Percentiles rank a stretch among this genome's conserved stretches.
These are phyloP conservation scores for Cettia cetti DNA, from an alignment of 2,113 vertebrate species.

Conservation along the genomic window DNA sequence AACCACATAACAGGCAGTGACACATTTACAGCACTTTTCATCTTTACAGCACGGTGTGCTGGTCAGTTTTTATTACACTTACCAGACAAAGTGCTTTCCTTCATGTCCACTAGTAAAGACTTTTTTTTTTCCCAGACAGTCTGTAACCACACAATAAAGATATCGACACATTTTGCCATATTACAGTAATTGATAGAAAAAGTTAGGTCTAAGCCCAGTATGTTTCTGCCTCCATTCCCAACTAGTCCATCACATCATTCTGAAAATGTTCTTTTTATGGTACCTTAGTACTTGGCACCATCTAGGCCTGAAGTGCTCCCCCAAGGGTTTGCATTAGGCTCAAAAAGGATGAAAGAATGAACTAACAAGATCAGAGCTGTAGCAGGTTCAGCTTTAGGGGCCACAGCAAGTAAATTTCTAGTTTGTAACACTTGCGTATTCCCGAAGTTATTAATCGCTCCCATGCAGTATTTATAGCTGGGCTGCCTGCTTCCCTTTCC, in stretches of 20 bases:
- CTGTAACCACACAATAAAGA: neutral
- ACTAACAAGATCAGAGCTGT: constrained; percentile 24
- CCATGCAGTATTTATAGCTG: neutral
- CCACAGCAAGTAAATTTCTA: constrained; percentile 23
- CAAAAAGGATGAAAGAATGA: constrained; percentile 8
- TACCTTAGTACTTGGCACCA: neutral
- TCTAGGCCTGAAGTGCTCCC: neutral
- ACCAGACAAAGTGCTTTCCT: constrained; percentile 19
- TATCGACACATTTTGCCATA: neutral
- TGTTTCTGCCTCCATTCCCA: neutral
- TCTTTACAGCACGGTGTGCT: neutral
- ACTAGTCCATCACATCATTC: neutral
- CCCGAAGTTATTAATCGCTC: constrained; percentile 4
- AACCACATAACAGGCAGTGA: neutral
- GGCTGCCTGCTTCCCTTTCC: neutral
- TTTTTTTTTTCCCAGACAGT: neutral
- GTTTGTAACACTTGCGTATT: constrained; percentile 29
- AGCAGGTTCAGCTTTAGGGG: constrained; percentile 28
- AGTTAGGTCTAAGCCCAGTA: neutral
- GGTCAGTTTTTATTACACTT: constrained; percentile 41
- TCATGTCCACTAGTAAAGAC: neutral
- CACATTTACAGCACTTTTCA: constrained; percentile 46
- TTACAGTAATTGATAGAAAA: constrained; percentile 1
- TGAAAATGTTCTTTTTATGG: constrained; percentile 16
- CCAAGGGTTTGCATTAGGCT: neutral